Evolutionary conservation across 1,140 invertebrate species (phyloP), one percentile per base, ranked within the genome.

Genomic region (Zophobas morio): DNA sequence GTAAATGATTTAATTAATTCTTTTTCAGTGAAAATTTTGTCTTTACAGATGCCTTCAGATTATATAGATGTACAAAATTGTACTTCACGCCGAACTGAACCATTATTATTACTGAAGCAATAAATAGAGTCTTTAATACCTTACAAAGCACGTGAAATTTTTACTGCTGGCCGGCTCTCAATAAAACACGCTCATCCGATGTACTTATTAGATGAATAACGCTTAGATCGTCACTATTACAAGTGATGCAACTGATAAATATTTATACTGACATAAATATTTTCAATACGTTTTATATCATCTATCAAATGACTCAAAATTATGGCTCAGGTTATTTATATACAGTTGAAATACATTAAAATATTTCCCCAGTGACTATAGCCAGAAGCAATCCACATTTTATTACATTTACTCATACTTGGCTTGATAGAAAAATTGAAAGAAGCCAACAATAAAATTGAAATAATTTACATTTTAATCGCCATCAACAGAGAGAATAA

Each of bases 221-320:
- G n/a, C 34, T 56, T 56, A 4, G 3, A 56, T 63, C 57, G 2
- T 33, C 39, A 63, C 39, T 35, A 93, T 96, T 78, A 96, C 95
- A 57, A 97, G 92, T 83, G 96, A 96, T 86, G 95, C 96, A 87
- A 95, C 96, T 92, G 96, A 95, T 93, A 87, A 88, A 87, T 49
- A 57, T 75, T 60, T 37, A 51, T 63, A 20, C 46, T 60, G n/a
- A 51, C 42, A 35, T 75, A 56, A 56, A 76, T 63, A 56, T 56
- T 54, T 63, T 70, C 42, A 36, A 79, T 79, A 35, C 57, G n/a
- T 63, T 57, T 75, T 51, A 51, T 51, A 56, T 63, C 66, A 75
- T 53, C 63, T 40, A 60, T 57, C 34, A 54, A 63, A 70, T 53
- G 71, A 66, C 74, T 74, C 53, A 74, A 63, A 51, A 70, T 35